Conservation (phyloP, 37 sponge, comb jelly and placozoan genomes). For the Halichondria panicea region DNA sequence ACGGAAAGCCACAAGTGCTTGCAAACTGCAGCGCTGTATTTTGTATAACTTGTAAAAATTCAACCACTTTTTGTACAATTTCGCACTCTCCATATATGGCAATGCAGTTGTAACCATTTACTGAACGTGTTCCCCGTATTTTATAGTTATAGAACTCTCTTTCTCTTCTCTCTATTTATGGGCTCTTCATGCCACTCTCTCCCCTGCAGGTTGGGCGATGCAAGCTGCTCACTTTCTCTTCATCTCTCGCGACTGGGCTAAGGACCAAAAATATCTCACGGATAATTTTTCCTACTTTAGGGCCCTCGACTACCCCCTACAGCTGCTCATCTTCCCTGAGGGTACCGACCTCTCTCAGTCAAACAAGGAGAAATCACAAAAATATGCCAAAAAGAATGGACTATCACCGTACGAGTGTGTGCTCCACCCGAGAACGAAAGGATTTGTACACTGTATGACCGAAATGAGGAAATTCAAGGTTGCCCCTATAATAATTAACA, state of each 20-base stretch:
- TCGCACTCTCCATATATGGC: background rate
- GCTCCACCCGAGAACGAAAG: conserved; percentile 85
- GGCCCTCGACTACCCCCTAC: conserved; percentile 55
- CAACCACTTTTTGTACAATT: too few relatives aligned
- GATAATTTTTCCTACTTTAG: conserved; percentile 50
- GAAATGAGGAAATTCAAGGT: conserved; percentile 33
- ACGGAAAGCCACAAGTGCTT: too few relatives aligned
- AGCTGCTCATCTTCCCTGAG: conserved; percentile 92
- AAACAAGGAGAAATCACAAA: conserved; percentile 58
- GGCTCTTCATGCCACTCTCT: too few relatives aligned
- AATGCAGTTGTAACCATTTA: background rate
- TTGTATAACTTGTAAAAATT: too few relatives aligned
- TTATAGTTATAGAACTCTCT: too few relatives aligned
- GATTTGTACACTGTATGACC: conserved; percentile 73
- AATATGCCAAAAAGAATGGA: conserved; percentile 65
- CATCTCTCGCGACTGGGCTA: conserved; percentile 79
- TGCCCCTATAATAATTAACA: conserved; percentile 22
- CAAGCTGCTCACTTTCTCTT: conserved; percentile 74
- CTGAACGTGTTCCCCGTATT: too few relatives aligned
- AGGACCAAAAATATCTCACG: conserved; percentile 60
- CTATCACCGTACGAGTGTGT: conserved; percentile 73
- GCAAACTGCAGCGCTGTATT: too few relatives aligned
- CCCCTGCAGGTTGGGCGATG: conserved; percentile 82
- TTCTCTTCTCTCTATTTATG: too few relatives aligned
- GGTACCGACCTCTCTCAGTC: conserved; percentile 82